A percentile compares a stretch with the other conserved stretches of the same genome.
These are phyloP conservation scores for Oxystoma pomonae DNA, from an alignment of 2,888 invertebrate genomes.

Conservation along the genomic window DNA sequence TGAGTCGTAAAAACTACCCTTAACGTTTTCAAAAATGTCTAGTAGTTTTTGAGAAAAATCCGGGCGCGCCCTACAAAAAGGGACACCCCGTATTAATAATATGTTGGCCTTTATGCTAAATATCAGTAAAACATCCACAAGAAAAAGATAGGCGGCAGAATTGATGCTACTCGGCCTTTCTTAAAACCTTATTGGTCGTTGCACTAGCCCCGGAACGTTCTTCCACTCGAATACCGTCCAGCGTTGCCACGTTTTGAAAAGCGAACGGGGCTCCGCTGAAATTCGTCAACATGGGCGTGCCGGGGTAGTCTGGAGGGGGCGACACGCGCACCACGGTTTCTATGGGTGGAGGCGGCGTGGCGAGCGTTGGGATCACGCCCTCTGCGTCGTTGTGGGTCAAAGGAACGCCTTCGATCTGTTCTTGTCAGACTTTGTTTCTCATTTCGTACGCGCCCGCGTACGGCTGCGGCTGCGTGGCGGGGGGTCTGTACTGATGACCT, in stretches of 20 bases:
- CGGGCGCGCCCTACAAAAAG: no score
- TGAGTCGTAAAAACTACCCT: no score
- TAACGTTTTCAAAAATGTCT: no score
- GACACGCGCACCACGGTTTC: conserved; percentile 36
- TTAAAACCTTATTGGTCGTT: no score
- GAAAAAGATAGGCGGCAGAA: no score
- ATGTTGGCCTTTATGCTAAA: no score
- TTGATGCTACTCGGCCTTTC: no score
- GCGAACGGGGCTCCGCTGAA: conserved; percentile 1
- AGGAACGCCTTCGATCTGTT: conserved; percentile 18
- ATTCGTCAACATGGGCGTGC: conserved; percentile 37
- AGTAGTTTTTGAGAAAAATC: no score
- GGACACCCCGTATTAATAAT: no score
- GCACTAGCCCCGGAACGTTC: neutral
- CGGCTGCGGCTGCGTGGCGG: conserved; percentile 50
- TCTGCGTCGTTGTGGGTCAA: neutral
- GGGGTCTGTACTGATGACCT: conserved; percentile 45
- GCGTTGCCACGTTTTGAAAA: neutral
- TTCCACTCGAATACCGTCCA: neutral
- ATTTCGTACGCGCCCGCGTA: conserved; percentile 77
- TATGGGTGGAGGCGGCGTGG: conserved; percentile 20
- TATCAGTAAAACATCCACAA: no score
- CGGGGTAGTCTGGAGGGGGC: conserved; percentile 48
- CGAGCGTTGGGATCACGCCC: neutral
- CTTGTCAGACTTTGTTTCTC: conserved; percentile 68